Percentiles rank a stretch among this genome's conserved stretches.
Conservation (phyloP, 2,113 vertebrate genomes). For the Pristiophorus japonicus region DNA sequence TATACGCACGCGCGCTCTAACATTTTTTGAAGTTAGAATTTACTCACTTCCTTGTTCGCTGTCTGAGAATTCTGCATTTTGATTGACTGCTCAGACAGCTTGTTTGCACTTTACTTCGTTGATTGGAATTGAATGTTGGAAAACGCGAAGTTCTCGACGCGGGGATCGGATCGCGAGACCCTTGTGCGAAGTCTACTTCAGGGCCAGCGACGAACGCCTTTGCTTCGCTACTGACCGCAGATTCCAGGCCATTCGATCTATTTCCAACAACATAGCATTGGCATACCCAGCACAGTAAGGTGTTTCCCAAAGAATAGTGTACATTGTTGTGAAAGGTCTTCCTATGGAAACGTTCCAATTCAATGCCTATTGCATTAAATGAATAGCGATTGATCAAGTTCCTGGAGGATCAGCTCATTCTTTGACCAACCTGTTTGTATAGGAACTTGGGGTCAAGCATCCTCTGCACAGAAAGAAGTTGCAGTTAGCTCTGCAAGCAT, state of each 20-base stretch:
- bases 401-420: not conserved
- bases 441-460: conserved; percentile 96
- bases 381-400: not conserved
- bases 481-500: conserved; percentile 85
- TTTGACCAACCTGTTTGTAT: conserved; percentile 37
- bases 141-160: no score
- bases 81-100: no score
- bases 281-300: not conserved
- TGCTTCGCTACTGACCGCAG: no score
- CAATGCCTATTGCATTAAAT: not conserved
- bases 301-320: not conserved
- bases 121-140: no score
- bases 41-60: no score
- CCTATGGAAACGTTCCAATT: not conserved
- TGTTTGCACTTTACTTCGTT: no score
- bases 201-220: no score
- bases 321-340: not conserved
- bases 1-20: no score
- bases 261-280: not conserved
- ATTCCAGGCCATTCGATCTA: not conserved
- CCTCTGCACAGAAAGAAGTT: conserved; percentile 90
- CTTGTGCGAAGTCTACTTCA: no score
- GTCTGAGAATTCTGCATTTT: no score
- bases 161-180: no score
- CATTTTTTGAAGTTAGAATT: no score